These are phyloP conservation scores for Serinus canaria DNA, from an alignment of 2,113 vertebrate genomes.

Conservation along the genomic window DNA sequence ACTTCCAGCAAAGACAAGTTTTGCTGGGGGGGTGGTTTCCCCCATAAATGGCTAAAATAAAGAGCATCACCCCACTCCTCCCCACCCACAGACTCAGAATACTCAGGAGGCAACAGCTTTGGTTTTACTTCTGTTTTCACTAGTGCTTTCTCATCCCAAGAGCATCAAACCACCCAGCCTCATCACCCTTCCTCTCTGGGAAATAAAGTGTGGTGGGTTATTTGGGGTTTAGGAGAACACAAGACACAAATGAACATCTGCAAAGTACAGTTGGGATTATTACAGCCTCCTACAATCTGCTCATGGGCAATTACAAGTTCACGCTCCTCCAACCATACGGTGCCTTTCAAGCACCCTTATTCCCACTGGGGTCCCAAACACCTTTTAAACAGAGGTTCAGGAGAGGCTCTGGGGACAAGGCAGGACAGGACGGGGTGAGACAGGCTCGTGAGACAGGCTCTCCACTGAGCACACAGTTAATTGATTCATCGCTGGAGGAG, in stretches of 20 bases:
- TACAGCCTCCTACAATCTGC: neutral
- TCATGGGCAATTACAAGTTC: neutral
- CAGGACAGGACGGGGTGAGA: neutral
- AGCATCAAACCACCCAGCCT: neutral
- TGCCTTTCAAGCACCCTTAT: neutral
- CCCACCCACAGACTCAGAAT: neutral
- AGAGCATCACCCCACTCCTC: neutral
- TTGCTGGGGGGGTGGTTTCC: neutral
- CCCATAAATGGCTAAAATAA: neutral
- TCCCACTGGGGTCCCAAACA: neutral
- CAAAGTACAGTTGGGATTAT: neutral
- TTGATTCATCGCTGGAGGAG: neutral
- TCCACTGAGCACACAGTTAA: neutral
- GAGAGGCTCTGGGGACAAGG: neutral
- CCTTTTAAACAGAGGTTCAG: neutral
- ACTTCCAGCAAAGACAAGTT: neutral
- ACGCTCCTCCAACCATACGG: fast-evolving
- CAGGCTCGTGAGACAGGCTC: neutral
- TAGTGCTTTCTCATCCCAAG: neutral
- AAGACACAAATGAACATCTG: neutral
- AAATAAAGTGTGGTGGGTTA: neutral
- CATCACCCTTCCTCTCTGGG: neutral
- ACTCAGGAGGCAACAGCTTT: neutral
- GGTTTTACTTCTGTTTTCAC: neutral
- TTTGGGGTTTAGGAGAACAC: neutral